Percentiles rank a stretch among this genome's conserved stretches.
Evolutionary conservation across 2,113 vertebrate species (phyloP).

Genomic region (Alouatta palliata): DNA sequence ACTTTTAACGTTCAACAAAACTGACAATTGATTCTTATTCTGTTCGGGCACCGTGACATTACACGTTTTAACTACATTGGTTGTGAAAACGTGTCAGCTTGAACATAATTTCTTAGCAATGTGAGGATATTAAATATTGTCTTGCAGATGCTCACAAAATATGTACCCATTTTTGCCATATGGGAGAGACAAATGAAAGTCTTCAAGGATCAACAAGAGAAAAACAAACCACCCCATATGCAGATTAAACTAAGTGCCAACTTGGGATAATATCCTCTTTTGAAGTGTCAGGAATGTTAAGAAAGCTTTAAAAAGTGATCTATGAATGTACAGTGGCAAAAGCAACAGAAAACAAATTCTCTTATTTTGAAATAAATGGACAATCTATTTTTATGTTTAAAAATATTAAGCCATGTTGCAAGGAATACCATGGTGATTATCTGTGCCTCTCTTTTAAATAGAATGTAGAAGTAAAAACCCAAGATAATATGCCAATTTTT

Average conservation of each 20-base stretch:
- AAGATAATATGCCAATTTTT: not conserved
- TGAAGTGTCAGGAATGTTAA: slow-evolving; percentile 48
- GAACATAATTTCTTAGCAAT: slow-evolving; percentile 67
- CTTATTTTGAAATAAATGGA: slow-evolving; percentile 34
- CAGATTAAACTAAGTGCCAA: slow-evolving; percentile 61
- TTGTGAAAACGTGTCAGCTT: slow-evolving; percentile 66
- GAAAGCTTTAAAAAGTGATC: slow-evolving; percentile 13
- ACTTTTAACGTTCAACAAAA: slow-evolving; percentile 8
- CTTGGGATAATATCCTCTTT: slow-evolving; percentile 23
- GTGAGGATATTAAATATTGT: slow-evolving; percentile 62
- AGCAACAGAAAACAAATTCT: not conserved
- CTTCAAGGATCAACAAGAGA: slow-evolving; percentile 65
- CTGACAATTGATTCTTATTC: slow-evolving; percentile 9
- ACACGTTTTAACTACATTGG: slow-evolving; percentile 37
- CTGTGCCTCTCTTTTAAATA: not conserved
- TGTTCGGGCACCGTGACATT: slow-evolving; percentile 34
- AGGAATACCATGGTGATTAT: not conserved
- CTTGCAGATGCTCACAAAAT: slow-evolving; percentile 74
- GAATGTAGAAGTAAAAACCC: not conserved
- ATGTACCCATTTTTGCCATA: slow-evolving; percentile 70
- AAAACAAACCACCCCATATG: slow-evolving; percentile 65
- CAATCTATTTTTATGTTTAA: slow-evolving; percentile 19
- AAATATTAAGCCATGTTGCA: not conserved
- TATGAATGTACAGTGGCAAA: not conserved
- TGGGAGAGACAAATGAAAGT: slow-evolving; percentile 67